Evolutionary conservation across 2,797 vertebrate species (phyloP).

Genomic region (Pteronotus mesoamericanus): DNA sequence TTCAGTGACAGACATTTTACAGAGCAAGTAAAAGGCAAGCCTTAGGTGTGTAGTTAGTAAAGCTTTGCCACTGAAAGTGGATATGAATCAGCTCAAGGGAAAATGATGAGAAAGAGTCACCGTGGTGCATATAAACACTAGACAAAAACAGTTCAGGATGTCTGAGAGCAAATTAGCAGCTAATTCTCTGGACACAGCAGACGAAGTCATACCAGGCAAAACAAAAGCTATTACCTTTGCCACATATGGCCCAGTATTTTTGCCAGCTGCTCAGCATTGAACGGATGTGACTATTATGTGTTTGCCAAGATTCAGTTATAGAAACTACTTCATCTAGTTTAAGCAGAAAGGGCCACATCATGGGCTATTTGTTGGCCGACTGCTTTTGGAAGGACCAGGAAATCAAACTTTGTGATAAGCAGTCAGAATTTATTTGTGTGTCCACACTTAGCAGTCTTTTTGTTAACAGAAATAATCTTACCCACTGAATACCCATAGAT

Average conservation of each 20-base stretch:
- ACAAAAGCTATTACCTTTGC: conserved; percentile 15
- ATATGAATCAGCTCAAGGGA: neutral
- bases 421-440: neutral
- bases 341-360: neutral
- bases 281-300: neutral
- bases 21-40: neutral
- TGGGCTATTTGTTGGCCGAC: neutral
- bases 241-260: conserved; percentile 11
- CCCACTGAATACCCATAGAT: neutral
- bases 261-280: neutral
- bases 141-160: neutral
- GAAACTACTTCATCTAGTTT: neutral
- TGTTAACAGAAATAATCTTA: neutral
- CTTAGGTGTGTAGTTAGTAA: neutral
- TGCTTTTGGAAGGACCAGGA: neutral
- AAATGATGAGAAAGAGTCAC: neutral
- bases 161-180: neutral
- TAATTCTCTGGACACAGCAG: neutral
- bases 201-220: neutral
- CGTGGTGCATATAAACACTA: neutral
- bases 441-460: neutral
- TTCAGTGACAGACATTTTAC: neutral
- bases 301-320: neutral
- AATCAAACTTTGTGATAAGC: neutral
- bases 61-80: neutral